Conservation (phyloP, 2,113 vertebrate genomes). For the Acinonyx jubatus region DNA sequence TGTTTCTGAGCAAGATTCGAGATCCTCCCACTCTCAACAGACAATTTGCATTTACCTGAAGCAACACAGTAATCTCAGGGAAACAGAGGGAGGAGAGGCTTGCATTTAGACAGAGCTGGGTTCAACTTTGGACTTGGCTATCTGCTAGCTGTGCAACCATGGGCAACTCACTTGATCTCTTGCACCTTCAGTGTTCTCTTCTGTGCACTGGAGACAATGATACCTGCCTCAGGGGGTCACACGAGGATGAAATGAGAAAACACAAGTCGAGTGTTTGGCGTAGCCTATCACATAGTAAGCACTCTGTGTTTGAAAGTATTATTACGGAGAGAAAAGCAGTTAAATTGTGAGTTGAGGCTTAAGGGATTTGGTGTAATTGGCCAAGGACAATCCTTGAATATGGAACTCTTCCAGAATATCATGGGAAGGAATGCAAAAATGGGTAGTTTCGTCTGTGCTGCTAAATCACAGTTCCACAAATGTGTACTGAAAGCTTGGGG, state of each 20-base stretch:
- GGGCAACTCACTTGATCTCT: not conserved
- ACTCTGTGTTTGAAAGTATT: not conserved
- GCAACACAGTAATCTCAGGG: not conserved
- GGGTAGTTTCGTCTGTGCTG: not conserved
- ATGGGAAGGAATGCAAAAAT: not conserved
- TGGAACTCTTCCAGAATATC: not conserved
- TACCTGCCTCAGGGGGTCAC: not conserved
- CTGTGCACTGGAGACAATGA: not conserved
- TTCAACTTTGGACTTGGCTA: not conserved
- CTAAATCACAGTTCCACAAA: not conserved
- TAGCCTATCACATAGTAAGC: not conserved
- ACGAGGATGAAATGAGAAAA: not conserved
- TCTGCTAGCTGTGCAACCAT: fast-evolving
- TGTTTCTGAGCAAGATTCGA: not conserved
- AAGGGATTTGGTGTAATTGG: not conserved
- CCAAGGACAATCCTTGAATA: not conserved
- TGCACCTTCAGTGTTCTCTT: not conserved
- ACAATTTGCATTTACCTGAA: not conserved
- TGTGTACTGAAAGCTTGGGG: not conserved
- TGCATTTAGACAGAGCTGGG: not conserved
- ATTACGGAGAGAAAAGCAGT: not conserved
- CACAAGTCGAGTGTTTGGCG: not conserved
- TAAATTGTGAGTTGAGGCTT: not conserved
- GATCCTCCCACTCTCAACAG: not conserved
- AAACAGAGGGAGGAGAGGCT: not conserved